Conservation (phyloP, 2,797 vertebrate genomes). For the Cryptoprocta ferox region DNA sequence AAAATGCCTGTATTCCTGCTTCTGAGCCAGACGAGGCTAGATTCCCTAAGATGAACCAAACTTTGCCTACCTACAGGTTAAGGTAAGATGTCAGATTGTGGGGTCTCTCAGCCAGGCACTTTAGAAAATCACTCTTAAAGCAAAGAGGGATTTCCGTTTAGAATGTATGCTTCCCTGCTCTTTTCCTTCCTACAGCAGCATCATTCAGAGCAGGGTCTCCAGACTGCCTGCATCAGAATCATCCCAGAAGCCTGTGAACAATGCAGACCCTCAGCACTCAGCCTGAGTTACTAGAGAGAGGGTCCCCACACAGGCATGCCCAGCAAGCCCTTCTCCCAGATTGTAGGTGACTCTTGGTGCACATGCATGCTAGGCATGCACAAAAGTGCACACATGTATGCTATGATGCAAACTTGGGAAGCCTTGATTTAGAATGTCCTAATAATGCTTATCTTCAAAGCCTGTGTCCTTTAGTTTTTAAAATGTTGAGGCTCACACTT, state of each 20-base stretch:
- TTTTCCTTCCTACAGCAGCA: not conserved
- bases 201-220: not conserved
- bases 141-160: not conserved
- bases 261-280: not conserved
- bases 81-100: not conserved
- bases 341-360: not conserved
- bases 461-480: not conserved
- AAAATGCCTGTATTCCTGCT: not conserved
- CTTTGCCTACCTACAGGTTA: not conserved
- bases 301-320: not conserved
- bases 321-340: no score
- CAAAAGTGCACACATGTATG: accelerated
- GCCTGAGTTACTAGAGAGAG: not conserved
- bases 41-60: not conserved
- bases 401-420: not conserved
- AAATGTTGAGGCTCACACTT: not conserved
- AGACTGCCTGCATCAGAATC: constrained; percentile 3
- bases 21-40: not conserved
- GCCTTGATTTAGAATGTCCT: not conserved
- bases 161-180: not conserved
- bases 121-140: not conserved
- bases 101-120: not conserved
- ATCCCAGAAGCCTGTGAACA: constrained; percentile 46
- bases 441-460: not conserved
- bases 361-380: not conserved